phyloP scores from a whole-genome alignment of 2,113 vertebrate genomes.

The Lasiurus borealis region DNA sequence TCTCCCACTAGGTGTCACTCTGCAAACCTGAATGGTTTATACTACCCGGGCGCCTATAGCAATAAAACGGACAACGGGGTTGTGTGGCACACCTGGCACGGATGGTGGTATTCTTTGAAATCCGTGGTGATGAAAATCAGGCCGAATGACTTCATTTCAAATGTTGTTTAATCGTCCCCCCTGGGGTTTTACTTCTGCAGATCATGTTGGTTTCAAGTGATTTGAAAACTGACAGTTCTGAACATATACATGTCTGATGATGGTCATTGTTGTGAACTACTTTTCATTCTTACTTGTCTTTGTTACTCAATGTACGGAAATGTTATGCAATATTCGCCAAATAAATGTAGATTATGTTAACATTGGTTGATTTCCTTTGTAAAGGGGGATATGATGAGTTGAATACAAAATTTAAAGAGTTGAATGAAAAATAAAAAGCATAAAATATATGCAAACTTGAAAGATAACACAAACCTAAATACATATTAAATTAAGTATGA shows the following conservation, averaged over 20 bases:
- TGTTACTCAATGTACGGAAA: neutral
- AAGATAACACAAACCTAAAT: neutral
- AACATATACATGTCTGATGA: neutral
- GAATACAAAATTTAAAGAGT: neutral
- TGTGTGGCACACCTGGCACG: slow-evolving; percentile 96
- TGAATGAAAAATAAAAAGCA: slow-evolving; percentile 17
- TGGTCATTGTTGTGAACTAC: neutral
- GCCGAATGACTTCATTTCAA: slow-evolving; percentile 87
- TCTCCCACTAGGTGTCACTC: slow-evolving; percentile 95
- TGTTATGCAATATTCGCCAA: neutral
- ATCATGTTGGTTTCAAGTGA: slow-evolving; percentile 7
- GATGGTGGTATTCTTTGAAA: slow-evolving; percentile 99
- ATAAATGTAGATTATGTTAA: slow-evolving; percentile 39
- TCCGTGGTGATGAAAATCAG: slow-evolving; percentile 96
- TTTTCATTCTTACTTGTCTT: slow-evolving; percentile 20
- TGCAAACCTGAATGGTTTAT: slow-evolving; percentile 95
- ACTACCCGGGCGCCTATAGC: slow-evolving; percentile 92
- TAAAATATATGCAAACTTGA: neutral
- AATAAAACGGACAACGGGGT: slow-evolving; percentile 92
- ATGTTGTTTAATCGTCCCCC: slow-evolving; percentile 73
- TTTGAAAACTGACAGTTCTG: slow-evolving; percentile 39
- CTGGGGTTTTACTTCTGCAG: neutral
- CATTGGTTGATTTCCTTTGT: neutral
- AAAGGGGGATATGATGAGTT: neutral
- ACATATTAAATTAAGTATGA: neutral